Base-by-base conservation (phyloP, 2,113 vertebrate genomes). In the Dipodomys stephensi region DNA sequence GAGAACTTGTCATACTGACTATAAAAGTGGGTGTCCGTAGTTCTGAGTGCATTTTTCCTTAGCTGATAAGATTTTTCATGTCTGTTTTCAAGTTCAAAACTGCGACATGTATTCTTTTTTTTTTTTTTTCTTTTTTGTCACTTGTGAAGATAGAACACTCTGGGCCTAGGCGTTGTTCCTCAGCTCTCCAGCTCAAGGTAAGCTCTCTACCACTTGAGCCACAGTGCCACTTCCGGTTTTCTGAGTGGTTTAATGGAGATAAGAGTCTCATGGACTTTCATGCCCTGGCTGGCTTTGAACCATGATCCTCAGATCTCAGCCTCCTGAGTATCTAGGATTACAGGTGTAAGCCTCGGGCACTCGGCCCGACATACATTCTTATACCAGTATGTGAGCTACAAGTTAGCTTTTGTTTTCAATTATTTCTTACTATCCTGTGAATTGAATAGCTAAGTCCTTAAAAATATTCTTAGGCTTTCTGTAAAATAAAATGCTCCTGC, bases 361-460 rank as follows among this genome's bases (percentile, higher is more conserved):
- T 2, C 0, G 49, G 9, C 49, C 49, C 2, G 19, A 74, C 25
- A 84, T 22, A 69, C 15, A n/a, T 62, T 80, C 5, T 77, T 39
- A 62, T 53, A 60, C 12, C 23, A 20, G 11, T n/a, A 82, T 74
- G 8, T 86, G 73, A 86, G 46, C 88, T 83, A 88, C 95, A 39
- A n/a, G 62, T 76, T 72, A 67, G 15, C 62, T 90, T 93, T 93
- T 96, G 53, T 64, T 64, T 64, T 23, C 62, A 64, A 10, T 68
- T 85, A 84, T 30, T 95, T 92, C 15, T 93, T 78, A 96, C 27
- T 91, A 87, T 87, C 95, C 88, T 90, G 80, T 95, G 11, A 49
- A 92, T 93, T 74, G 92, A 90, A 88, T 64, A 30, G 4, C 74
- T 83, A 93, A 72, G 90, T 12, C 25, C 80, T 90, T 25, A 2